Evolutionary conservation across 1,140 invertebrate species (phyloP).

Genomic region (Sipha flava): DNA sequence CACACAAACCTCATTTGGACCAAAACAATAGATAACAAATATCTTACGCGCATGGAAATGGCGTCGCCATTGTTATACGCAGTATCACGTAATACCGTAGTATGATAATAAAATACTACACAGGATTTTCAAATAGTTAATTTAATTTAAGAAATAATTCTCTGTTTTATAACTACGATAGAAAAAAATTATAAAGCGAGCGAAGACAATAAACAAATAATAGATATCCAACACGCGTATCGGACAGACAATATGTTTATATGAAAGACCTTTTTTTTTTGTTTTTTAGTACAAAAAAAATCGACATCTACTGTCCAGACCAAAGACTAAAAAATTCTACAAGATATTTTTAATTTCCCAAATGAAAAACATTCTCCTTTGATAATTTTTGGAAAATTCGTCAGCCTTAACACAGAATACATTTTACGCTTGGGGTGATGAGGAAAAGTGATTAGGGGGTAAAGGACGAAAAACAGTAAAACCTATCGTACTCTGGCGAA

Average conservation of each 20-base stretch:
- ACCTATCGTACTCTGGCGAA: not conserved
- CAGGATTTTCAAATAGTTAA: not conserved
- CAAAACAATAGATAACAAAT: not conserved
- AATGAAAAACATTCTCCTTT: conserved; percentile 3
- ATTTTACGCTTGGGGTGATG: not conserved
- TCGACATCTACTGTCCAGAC: not conserved
- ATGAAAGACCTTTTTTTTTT: no score
- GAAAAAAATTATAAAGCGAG: no score
- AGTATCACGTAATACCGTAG: not conserved
- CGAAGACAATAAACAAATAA: no score
- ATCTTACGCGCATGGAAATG: not conserved
- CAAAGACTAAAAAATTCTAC: not conserved
- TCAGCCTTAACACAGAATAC: not conserved
- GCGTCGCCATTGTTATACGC: not conserved
- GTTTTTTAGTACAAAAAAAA: no score
- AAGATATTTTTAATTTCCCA: conserved; percentile 11
- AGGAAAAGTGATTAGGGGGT: not conserved
- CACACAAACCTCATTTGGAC: not conserved
- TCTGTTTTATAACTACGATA: not conserved
- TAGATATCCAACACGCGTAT: not conserved
- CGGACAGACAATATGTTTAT: not conserved
- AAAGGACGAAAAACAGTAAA: not conserved
- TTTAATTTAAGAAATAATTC: not conserved
- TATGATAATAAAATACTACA: not conserved
- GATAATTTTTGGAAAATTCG: not conserved